These are phyloP conservation scores for Propithecus coquereli DNA, from an alignment of 2,113 vertebrate species.

Conservation along the genomic window DNA sequence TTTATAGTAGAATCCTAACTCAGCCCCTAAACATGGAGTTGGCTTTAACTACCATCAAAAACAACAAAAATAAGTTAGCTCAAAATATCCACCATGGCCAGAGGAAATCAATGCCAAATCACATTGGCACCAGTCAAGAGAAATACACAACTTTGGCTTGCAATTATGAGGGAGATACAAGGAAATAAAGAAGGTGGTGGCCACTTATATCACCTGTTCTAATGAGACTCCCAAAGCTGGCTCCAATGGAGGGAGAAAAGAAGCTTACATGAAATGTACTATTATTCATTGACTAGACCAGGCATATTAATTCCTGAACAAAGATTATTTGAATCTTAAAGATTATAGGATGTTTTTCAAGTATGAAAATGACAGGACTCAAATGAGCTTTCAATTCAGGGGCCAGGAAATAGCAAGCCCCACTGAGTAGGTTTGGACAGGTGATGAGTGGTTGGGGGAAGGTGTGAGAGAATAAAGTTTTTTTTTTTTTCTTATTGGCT, in stretches of 20 bases:
- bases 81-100: not conserved
- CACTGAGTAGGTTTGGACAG: not conserved
- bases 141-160: too few species aligned
- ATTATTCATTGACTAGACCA: not conserved
- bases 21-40: not conserved
- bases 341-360: not conserved
- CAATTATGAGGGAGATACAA: not conserved
- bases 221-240: not conserved
- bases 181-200: not conserved
- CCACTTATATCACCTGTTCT: too few species aligned
- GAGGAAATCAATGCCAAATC: not conserved
- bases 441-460: not conserved
- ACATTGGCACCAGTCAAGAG: too few species aligned
- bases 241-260: not conserved
- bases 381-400: not conserved
- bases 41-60: not conserved
- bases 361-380: not conserved
- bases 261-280: not conserved
- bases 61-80: not conserved
- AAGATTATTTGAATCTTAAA: not conserved
- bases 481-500: not conserved
- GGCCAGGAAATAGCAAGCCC: not conserved
- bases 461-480: not conserved
- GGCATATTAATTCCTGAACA: not conserved
- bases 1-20: not conserved